A percentile compares a stretch with the other conserved stretches of the same genome.
Conservation (phyloP, 2,113 vertebrate species). For the Cyrtonyx montezumae region DNA sequence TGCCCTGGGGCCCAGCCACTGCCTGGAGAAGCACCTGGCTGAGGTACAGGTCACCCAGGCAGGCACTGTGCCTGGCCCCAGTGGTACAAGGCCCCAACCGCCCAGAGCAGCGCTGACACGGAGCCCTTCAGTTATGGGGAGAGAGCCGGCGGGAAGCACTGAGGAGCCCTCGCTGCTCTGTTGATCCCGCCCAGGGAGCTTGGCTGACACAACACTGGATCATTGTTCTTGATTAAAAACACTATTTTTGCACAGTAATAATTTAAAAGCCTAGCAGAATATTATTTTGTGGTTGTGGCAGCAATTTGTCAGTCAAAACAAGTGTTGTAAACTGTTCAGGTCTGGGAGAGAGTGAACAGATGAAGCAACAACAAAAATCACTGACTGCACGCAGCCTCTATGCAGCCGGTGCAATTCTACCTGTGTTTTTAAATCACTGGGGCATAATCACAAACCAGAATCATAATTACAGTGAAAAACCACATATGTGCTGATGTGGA, state of each 20-base stretch:
- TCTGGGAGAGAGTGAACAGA: not conserved
- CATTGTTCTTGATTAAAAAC: constrained; percentile 50
- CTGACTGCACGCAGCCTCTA: not conserved
- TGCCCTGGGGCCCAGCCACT: not conserved
- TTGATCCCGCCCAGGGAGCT: not conserved
- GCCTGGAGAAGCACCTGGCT: not conserved
- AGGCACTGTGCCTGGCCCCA: not conserved
- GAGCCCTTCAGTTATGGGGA: not conserved
- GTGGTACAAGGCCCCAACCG: not conserved
- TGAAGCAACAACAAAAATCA: not conserved
- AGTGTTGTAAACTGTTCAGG: not conserved
- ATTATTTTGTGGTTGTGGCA: not conserved
- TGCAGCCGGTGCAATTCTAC: not conserved
- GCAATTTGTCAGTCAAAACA: not conserved
- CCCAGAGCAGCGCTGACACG: not conserved
- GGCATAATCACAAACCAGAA: constrained; percentile 20
- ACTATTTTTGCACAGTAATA: not conserved
- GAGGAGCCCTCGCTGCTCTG: not conserved
- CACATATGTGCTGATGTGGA: not conserved
- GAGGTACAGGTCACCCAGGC: not conserved
- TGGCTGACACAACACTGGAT: constrained; percentile 2
- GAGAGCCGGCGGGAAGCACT: not conserved
- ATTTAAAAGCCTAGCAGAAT: constrained; percentile 26
- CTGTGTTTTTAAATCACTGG: not conserved
- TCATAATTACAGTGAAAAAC: not conserved